phyloP scores from a whole-genome alignment of 2,797 vertebrate species.

The Coreius guichenoti region DNA sequence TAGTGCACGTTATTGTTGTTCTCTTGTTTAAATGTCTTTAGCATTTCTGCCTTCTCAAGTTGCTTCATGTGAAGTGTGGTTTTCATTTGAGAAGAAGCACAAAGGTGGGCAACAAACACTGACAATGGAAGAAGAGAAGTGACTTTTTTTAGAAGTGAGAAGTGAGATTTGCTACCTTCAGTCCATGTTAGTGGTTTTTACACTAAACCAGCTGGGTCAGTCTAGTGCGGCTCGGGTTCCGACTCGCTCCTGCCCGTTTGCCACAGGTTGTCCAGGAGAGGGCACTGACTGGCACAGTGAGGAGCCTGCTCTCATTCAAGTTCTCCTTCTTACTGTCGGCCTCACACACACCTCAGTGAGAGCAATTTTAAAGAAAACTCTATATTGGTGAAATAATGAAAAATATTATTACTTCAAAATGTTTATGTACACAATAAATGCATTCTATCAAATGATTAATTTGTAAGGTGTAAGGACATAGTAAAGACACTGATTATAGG shows the following conservation, averaged over 20 bases:
- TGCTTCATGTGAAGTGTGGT: background rate
- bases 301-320: slow-evolving; percentile 2
- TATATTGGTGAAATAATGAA: background rate
- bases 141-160: too few relatives aligned
- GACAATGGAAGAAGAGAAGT: slow-evolving; percentile 55
- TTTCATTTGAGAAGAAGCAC: slow-evolving; percentile 29
- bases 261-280: slow-evolving; percentile 57
- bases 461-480: background rate
- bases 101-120: slow-evolving; percentile 12
- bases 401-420: background rate
- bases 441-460: background rate
- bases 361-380: background rate
- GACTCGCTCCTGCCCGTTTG: slow-evolving; percentile 39
- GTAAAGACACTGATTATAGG: background rate
- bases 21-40: background rate
- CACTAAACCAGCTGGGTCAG: slow-evolving; percentile 55
- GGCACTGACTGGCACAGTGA: slow-evolving; percentile 59
- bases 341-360: background rate
- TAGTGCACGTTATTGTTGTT: background rate
- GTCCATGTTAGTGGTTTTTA: slow-evolving; percentile 58
- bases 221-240: slow-evolving; percentile 32
- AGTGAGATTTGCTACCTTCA: slow-evolving; percentile 57
- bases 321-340: background rate
- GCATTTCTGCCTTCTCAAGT: background rate
- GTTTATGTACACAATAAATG: background rate